A percentile compares a stretch with the other conserved stretches of the same genome.
phyloP scores from a whole-genome alignment of 2,113 vertebrate species.

The Centropristis striata region DNA sequence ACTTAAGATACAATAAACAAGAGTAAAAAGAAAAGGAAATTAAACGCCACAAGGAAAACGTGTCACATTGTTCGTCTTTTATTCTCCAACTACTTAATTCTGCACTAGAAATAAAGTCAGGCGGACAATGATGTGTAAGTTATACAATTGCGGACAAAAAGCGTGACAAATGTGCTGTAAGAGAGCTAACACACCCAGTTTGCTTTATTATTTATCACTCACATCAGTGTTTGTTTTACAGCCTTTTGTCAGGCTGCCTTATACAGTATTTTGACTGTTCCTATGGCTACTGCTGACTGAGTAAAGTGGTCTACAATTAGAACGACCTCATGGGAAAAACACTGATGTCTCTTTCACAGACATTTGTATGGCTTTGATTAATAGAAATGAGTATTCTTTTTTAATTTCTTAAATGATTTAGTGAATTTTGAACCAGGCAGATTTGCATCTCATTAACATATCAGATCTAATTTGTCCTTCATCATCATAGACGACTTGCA shows the following conservation, averaged over 20 bases:
- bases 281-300: conserved; percentile 60
- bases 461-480: conserved; percentile 47
- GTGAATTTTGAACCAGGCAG: conserved; percentile 19
- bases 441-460: conserved; percentile 56
- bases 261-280: conserved; percentile 69
- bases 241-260: conserved; percentile 43
- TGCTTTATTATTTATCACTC: conserved; percentile 41
- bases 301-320: conserved; percentile 52
- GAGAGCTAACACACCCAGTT: conserved; percentile 1
- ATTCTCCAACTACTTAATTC: conserved; percentile 2
- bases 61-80: conserved; percentile 18
- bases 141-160: conserved; percentile 33
- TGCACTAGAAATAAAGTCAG: conserved; percentile 7
- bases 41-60: conserved; percentile 1
- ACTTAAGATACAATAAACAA: conserved; percentile 19
- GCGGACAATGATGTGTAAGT: background rate
- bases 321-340: conserved; percentile 45
- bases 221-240: conserved; percentile 43
- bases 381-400: background rate
- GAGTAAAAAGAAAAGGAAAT: conserved; percentile 17
- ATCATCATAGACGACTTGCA: conserved; percentile 53
- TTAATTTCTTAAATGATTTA: conserved; percentile 1
- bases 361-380: conserved; percentile 1
- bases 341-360: conserved; percentile 18
- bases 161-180: background rate